Evolutionary conservation across 2,113 vertebrate genomes (phyloP), one percentile per base, ranked within the genome.

Genomic region (Pyxicephalus adspersus): DNA sequence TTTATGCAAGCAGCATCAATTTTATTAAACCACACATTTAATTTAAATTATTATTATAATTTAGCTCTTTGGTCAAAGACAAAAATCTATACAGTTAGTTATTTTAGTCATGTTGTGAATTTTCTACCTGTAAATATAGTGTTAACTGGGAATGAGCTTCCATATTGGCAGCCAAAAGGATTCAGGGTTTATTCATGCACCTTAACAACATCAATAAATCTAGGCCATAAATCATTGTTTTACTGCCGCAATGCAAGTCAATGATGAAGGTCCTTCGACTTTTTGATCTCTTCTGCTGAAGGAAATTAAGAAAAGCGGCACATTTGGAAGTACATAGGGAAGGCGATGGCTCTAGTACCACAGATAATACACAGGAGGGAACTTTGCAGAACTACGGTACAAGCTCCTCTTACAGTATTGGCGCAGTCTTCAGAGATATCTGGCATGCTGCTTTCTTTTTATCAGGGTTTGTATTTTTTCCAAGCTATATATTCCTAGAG

Each of bases 311-410:
- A 93, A 99, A 98, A 94, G 96, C 97, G 84, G 95, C 94, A 90
- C 96, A 99, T 92, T 94, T 97, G 95, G 98, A 98, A 94, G 95
- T 95, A 85, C 96, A 97, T 91, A 98, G 97, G 90, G 98, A 99
- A 96, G 97, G 96, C 86, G 97, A 98, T 88, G 98, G 96, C 90
- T 99, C 98, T 92, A 99, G 98, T 91, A 98, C 96, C 88, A 98
- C 97, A 91, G 98, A 99, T 95, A 96, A 97, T 92, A 95, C 96
- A 83, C 96, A 97, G 89, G 97, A 98, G 87, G 97, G 96, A 92
- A 87, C 92, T 84, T 90, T 93, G 87, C 95, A 92, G 89, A 94
- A 88, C 92, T 93, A 93, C 76, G 84, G 90, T 76, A 86, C 95
- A 88, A 91, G 91, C 91, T 87, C 91, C 88, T 89, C 95, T 88